Evolutionary conservation across 2,888 invertebrate genomes (phyloP).

Genomic region (Drosophila koepferae): DNA sequence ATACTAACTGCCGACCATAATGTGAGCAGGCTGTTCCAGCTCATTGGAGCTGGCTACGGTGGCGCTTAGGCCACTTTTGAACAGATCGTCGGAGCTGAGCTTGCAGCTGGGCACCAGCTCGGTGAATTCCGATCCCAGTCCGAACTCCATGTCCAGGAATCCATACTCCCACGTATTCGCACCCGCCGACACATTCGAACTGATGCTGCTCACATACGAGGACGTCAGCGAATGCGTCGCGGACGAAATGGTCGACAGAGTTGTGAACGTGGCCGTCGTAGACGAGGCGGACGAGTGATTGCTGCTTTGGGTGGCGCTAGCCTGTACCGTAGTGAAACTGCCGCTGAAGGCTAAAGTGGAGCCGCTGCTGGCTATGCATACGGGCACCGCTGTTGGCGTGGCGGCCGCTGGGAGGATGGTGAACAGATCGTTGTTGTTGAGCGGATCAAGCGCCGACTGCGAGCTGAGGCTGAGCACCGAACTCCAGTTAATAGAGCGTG

Average conservation of each 20-base stretch:
- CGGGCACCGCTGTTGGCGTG: slow-evolving; percentile 81
- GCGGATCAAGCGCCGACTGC: slow-evolving; percentile 93
- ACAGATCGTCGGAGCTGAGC: slow-evolving; percentile 86
- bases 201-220: slow-evolving; percentile 83
- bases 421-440: slow-evolving; percentile 92
- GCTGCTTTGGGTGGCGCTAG: slow-evolving; percentile 40
- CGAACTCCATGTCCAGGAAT: slow-evolving; percentile 86
- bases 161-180: slow-evolving; percentile 84
- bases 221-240: slow-evolving; percentile 83
- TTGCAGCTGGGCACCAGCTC: slow-evolving; percentile 86
- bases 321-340: slow-evolving; percentile 81
- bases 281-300: slow-evolving; percentile 60
- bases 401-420: slow-evolving; percentile 82
- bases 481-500: slow-evolving; percentile 95
- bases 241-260: slow-evolving; percentile 83
- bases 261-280: slow-evolving; percentile 82
- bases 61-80: slow-evolving; percentile 85
- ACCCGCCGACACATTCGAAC: slow-evolving; percentile 72
- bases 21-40: slow-evolving; percentile 87
- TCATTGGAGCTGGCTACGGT: slow-evolving; percentile 84
- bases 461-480: slow-evolving; percentile 94
- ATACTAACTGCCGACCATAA: slow-evolving; percentile 87
- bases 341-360: slow-evolving; percentile 81
- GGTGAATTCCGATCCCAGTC: slow-evolving; percentile 86
- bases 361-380: slow-evolving; percentile 55